These are phyloP conservation scores for Carassius carassius DNA, from an alignment of 2,113 vertebrate species.

Conservation along the genomic window DNA sequence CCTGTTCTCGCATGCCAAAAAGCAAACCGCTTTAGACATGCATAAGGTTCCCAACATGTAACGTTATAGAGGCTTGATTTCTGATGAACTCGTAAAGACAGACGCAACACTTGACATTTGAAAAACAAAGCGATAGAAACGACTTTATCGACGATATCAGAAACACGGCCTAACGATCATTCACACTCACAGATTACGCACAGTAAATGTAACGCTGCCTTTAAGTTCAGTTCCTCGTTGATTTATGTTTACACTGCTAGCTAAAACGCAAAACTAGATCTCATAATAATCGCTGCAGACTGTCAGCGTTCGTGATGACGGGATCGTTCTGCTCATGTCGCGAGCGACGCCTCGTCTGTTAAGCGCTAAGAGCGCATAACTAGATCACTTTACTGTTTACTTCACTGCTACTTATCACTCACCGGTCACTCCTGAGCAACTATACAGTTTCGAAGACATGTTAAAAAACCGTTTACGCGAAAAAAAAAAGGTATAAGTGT, in stretches of 20 bases:
- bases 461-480: background rate
- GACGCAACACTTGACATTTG: background rate
- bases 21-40: background rate
- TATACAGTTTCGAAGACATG: background rate
- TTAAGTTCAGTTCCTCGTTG: background rate
- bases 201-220: background rate
- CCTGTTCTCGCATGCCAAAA: background rate
- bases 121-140: background rate
- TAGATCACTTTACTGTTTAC: background rate
- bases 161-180: background rate
- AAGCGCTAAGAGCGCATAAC: conserved; percentile 34
- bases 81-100: background rate
- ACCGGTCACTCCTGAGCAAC: background rate
- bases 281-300: background rate
- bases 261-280: background rate
- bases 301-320: background rate
- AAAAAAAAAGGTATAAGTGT: background rate
- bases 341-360: conserved; percentile 1
- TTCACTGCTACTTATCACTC: background rate
- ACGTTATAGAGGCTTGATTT: background rate
- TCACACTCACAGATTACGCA: background rate
- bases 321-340: background rate
- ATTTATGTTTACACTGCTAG: background rate
- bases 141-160: background rate
- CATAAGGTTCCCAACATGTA: background rate